Evolutionary conservation across 2,888 invertebrate genomes (phyloP).

Genomic region (Villa cingulata): DNA sequence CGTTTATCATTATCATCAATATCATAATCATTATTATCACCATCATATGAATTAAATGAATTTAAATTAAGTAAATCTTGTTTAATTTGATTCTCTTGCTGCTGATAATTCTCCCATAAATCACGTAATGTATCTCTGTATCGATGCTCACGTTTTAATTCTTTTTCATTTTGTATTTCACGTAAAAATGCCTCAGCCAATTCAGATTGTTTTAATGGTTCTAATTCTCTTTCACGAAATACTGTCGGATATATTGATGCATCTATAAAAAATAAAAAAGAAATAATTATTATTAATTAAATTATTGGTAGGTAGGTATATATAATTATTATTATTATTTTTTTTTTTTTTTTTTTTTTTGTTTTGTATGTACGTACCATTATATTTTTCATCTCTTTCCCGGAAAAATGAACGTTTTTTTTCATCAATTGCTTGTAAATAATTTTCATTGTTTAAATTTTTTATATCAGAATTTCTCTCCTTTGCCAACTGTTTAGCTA

Average conservation of each 20-base stretch:
- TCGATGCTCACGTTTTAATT: slow-evolving; percentile 29
- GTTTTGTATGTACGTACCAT: not conserved
- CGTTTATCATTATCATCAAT: not conserved
- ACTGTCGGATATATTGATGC: slow-evolving; percentile 20
- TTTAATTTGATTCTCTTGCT: slow-evolving; percentile 30
- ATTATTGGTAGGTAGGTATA: too few relatives aligned
- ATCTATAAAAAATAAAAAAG: too few relatives aligned
- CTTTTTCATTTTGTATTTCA: slow-evolving; percentile 32
- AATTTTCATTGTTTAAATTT: slow-evolving; percentile 28
- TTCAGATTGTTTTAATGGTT: slow-evolving; percentile 21
- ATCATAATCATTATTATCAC: slow-evolving; percentile 19
- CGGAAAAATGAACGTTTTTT: slow-evolving; percentile 31
- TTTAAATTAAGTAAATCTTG: slow-evolving; percentile 26
- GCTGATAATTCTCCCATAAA: slow-evolving; percentile 33
- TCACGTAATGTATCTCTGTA: slow-evolving; percentile 29
- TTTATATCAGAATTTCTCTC: slow-evolving; percentile 25
- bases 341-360: not conserved
- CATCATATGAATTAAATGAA: too few relatives aligned
- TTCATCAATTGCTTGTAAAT: slow-evolving; percentile 22
- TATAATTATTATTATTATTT: too few relatives aligned
- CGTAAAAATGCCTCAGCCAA: slow-evolving; percentile 31
- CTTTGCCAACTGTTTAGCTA: slow-evolving; percentile 31
- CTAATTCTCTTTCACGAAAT: slow-evolving; percentile 30
- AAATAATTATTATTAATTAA: too few relatives aligned
- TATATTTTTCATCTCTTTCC: slow-evolving; percentile 29